phyloP scores from a whole-genome alignment of 2,113 vertebrate genomes.

The Coturnix japonica region DNA sequence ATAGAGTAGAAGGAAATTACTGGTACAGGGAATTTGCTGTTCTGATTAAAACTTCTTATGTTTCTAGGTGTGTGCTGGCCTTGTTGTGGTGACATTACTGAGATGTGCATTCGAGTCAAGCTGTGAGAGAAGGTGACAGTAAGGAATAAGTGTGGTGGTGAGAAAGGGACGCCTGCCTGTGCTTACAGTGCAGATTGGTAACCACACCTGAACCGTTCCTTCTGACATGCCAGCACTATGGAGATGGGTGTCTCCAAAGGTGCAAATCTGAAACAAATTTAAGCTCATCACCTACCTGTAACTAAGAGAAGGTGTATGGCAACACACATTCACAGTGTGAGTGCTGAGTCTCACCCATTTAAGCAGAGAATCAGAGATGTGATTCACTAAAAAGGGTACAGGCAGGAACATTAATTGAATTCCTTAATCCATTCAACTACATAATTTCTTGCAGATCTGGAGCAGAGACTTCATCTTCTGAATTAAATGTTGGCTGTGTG shows the following conservation, averaged over 20 bases:
- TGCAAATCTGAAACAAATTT: neutral
- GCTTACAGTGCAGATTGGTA: neutral
- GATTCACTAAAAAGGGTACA: neutral
- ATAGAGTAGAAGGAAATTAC: neutral
- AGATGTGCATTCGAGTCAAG: neutral
- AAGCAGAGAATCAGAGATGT: neutral
- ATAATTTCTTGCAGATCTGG: neutral
- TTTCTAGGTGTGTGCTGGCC: neutral
- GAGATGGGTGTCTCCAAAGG: neutral
- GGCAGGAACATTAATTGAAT: constrained; percentile 1
- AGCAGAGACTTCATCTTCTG: neutral
- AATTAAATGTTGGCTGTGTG: constrained; percentile 14
- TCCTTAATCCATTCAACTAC: constrained; percentile 35
- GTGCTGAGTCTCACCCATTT: neutral
- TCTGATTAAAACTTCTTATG: neutral
- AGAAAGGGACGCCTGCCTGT: neutral
- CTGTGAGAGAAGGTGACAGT: neutral
- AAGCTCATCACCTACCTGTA: neutral
- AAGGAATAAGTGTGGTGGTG: neutral
- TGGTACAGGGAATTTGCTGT: neutral
- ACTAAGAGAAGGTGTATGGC: neutral
- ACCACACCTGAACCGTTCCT: neutral
- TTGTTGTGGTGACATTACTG: neutral
- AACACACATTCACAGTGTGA: neutral
- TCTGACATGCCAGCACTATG: neutral